Conservation (phyloP, 2,113 vertebrate genomes). For the Catagonus wagneri region DNA sequence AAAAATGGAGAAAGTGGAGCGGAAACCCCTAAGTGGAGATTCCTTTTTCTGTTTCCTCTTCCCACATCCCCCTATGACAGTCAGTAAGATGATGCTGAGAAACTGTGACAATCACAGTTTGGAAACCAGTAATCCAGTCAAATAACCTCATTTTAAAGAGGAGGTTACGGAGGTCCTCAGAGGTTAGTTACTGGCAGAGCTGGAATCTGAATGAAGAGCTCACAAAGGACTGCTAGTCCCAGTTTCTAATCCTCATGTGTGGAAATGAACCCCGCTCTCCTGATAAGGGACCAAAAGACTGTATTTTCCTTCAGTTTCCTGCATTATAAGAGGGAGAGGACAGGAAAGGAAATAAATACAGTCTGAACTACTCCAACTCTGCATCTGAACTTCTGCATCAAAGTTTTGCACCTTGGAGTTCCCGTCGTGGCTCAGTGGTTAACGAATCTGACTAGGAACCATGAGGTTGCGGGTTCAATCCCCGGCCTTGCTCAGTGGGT, state of each 20-base stretch:
- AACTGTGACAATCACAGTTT: background rate
- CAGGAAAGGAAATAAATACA: constrained; percentile 34
- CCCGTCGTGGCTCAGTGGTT: too few species aligned
- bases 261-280: constrained; percentile 11
- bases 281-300: background rate
- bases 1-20: background rate
- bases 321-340: background rate
- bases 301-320: constrained; percentile 29
- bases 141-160: background rate
- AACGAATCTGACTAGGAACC: too few species aligned
- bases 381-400: background rate
- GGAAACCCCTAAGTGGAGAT: background rate
- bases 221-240: background rate
- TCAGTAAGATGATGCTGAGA: background rate
- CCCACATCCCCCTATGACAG: background rate
- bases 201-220: background rate
- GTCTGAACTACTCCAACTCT: constrained; percentile 15
- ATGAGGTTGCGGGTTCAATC: too few species aligned
- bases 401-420: too few species aligned
- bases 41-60: background rate
- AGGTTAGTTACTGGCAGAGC: background rate
- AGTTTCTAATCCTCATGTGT: background rate
- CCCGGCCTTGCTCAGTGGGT: too few species aligned
- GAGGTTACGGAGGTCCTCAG: background rate
- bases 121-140: background rate